Percentiles rank a stretch among this genome's conserved stretches.
Conservation (phyloP, 2,888 invertebrate species). For the Macrosiphum euphorbiae region DNA sequence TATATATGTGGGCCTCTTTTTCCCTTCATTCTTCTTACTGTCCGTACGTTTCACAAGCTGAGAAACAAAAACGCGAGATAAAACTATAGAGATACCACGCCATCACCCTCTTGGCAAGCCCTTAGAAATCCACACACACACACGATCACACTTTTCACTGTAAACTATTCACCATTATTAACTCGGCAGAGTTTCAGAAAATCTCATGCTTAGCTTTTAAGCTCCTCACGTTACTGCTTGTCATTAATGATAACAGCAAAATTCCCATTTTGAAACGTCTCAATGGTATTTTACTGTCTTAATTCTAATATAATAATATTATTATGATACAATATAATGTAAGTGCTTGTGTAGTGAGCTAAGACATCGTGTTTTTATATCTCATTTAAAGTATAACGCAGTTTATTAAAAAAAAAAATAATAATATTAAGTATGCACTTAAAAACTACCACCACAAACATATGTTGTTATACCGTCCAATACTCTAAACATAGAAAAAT, state of each 20-base stretch:
- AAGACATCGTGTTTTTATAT: neutral
- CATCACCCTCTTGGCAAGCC: conserved; percentile 19
- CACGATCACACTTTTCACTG: neutral
- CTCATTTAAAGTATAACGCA: neutral
- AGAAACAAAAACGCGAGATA: conserved; percentile 61
- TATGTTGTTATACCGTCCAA: neutral
- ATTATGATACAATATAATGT: neutral
- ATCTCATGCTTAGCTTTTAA: conserved; percentile 50
- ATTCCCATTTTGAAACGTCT: conserved; percentile 16
- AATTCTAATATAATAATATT: neutral
- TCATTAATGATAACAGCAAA: conserved; percentile 50
- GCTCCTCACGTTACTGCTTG: conserved; percentile 39
- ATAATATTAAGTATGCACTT: neutral
- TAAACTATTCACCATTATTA: conserved; percentile 50
- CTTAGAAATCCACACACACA: conserved; percentile 45
- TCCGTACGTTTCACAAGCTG: conserved; percentile 18
- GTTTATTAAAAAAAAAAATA: neutral
- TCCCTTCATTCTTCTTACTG: conserved; percentile 49
- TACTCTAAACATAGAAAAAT: neutral
- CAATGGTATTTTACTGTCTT: conserved; percentile 11
- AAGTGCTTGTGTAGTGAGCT: neutral
- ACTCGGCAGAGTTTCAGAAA: conserved; percentile 18
- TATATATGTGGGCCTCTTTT: conserved; percentile 27
- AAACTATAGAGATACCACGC: conserved; percentile 38
- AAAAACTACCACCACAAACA: neutral